Percentiles rank a stretch among this genome's conserved stretches.
Evolutionary conservation across 2,113 vertebrate species (phyloP).

Genomic region (Salvator merianae): DNA sequence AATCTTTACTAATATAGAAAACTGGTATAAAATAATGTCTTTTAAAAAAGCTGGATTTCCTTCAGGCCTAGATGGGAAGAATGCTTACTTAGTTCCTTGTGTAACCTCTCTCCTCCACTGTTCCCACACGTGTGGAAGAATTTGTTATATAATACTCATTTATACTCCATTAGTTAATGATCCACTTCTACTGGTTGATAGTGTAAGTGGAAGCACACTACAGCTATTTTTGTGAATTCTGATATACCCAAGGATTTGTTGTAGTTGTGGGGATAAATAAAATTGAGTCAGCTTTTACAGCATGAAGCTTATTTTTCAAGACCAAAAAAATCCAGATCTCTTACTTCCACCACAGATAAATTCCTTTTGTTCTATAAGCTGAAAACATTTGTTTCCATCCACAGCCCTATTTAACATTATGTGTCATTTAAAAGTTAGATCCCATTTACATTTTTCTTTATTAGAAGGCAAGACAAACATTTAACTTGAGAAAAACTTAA

Average conservation of each 20-base stretch:
- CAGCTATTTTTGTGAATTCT: background rate
- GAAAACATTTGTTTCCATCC: constrained; percentile 27
- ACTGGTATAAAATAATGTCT: constrained; percentile 25
- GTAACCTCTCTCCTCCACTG: constrained; percentile 26
- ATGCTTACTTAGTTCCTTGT: constrained; percentile 25
- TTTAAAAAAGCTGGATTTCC: constrained; percentile 36
- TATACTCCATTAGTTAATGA: background rate
- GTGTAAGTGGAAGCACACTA: background rate
- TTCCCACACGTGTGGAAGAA: background rate
- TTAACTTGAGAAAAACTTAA: background rate
- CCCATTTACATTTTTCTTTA: constrained; percentile 48
- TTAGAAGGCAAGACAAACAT: constrained; percentile 45
- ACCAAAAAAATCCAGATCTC: constrained; percentile 18
- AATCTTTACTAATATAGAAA: constrained; percentile 53
- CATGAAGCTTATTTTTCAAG: constrained; percentile 23
- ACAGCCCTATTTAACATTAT: constrained; percentile 68
- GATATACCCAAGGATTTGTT: constrained; percentile 26
- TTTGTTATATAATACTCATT: constrained; percentile 21
- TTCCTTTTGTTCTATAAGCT: constrained; percentile 26
- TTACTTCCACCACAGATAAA: background rate
- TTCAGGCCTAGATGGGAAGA: constrained; percentile 21
- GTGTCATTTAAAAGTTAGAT: constrained; percentile 53
- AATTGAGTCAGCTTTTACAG: constrained; percentile 35
- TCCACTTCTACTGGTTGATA: background rate
- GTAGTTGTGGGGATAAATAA: constrained; percentile 11